A percentile compares a stretch with the other conserved stretches of the same genome.
Evolutionary conservation across 1,140 invertebrate genomes (phyloP).

Genomic region (Brachionus koreanus): DNA sequence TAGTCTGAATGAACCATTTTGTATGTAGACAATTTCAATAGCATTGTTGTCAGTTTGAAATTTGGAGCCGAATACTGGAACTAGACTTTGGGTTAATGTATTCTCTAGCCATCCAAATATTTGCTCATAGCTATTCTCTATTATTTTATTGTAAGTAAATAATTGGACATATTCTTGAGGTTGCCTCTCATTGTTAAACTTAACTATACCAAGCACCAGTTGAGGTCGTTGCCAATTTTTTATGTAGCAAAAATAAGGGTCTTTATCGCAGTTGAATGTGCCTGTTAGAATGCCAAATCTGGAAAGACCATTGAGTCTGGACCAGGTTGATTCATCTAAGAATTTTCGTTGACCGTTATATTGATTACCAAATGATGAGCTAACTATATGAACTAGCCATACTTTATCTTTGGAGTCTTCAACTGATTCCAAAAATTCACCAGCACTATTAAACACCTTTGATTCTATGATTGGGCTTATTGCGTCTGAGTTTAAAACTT

Average conservation of each 20-base stretch:
- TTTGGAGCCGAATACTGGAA: background rate
- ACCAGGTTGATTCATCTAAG: background rate
- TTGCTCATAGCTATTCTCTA: background rate
- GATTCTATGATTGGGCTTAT: background rate
- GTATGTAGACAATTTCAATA: slow-evolving; percentile 3
- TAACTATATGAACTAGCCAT: slow-evolving; percentile 31
- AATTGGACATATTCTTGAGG: slow-evolving; percentile 23
- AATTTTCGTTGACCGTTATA: background rate
- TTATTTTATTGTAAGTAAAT: slow-evolving; percentile 1
- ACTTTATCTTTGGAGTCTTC: slow-evolving; percentile 8
- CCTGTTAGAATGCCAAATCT: slow-evolving; percentile 29
- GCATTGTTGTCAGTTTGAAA: background rate
- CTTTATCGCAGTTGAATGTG: slow-evolving; percentile 33
- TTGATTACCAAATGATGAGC: background rate
- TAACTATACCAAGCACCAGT: background rate
- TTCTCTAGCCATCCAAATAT: slow-evolving; percentile 35
- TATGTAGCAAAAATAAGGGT: slow-evolving; percentile 10
- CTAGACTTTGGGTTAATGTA: background rate
- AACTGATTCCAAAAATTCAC: slow-evolving; percentile 41
- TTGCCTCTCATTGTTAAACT: background rate
- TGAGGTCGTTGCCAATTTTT: slow-evolving; percentile 22
- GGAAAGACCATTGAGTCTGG: background rate
- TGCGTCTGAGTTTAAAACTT: background rate
- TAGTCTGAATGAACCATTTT: background rate
- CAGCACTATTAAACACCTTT: slow-evolving; percentile 31